phyloP scores from a whole-genome alignment of 92 coral and sea anemone species.

The Epizoanthus rinbou region DNA sequence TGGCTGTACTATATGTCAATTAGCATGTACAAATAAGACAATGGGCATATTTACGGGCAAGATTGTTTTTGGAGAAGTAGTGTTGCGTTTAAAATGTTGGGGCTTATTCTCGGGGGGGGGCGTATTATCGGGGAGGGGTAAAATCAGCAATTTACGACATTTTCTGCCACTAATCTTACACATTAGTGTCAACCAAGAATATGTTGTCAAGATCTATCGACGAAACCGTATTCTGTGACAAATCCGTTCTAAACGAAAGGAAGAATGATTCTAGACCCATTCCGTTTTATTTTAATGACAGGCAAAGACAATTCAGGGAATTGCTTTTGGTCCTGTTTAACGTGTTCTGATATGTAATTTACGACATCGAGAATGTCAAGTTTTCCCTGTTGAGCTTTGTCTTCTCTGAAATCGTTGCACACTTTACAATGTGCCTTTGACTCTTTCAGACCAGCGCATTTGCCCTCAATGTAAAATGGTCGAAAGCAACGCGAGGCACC shows the following conservation, averaged over 20 bases:
- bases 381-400: conserved; percentile 1
- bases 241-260: neutral
- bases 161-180: no score
- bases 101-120: no score
- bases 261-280: neutral
- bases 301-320: neutral
- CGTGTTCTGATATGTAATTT: neutral
- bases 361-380: conserved; percentile 14
- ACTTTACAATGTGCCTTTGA: neutral
- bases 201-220: no score
- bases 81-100: no score
- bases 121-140: no score
- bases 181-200: no score
- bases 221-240: no score
- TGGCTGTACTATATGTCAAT: no score
- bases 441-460: neutral
- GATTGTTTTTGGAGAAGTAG: no score
- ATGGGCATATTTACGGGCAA: no score
- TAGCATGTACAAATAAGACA: no score
- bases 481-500: neutral
- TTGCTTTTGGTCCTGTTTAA: neutral
- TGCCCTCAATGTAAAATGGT: neutral
- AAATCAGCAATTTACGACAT: no score
- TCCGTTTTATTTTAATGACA: neutral
- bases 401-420: conserved; percentile 9